A percentile compares a stretch with the other conserved stretches of the same genome.
Evolutionary conservation across 1,140 invertebrate species (phyloP).

Genomic region (Ips typographus): DNA sequence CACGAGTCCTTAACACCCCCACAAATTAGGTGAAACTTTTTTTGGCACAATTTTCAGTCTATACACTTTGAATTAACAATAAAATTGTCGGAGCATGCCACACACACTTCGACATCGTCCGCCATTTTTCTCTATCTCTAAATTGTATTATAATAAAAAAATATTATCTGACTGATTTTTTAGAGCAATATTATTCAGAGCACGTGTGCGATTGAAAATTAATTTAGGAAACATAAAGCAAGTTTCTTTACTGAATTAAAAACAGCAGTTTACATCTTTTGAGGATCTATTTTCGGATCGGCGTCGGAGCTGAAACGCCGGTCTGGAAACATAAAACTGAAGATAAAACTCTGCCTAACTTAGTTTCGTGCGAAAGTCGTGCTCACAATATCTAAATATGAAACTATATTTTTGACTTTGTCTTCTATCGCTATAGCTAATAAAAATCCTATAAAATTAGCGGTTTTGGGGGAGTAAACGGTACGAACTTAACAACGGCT

Average conservation of each 20-base stretch:
- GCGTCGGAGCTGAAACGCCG: neutral
- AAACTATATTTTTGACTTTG: neutral
- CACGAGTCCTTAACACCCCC: no score
- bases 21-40: no score
- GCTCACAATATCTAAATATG: neutral
- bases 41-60: no score
- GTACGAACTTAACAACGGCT: neutral
- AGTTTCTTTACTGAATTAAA: neutral
- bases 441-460: neutral
- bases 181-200: neutral
- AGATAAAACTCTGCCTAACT: neutral
- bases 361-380: neutral
- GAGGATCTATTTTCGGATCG: neutral
- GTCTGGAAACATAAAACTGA: neutral
- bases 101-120: no score
- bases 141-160: no score
- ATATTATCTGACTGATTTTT: no score
- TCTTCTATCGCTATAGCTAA: neutral
- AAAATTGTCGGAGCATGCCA: no score
- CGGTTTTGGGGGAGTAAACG: neutral
- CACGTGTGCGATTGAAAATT: neutral
- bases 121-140: no score
- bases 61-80: no score
- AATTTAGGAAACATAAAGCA: neutral
- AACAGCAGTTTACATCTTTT: neutral